Evolutionary conservation across 2,113 vertebrate species (phyloP), one percentile per base, ranked within the genome.

Genomic region (Tetrax tetrax): DNA sequence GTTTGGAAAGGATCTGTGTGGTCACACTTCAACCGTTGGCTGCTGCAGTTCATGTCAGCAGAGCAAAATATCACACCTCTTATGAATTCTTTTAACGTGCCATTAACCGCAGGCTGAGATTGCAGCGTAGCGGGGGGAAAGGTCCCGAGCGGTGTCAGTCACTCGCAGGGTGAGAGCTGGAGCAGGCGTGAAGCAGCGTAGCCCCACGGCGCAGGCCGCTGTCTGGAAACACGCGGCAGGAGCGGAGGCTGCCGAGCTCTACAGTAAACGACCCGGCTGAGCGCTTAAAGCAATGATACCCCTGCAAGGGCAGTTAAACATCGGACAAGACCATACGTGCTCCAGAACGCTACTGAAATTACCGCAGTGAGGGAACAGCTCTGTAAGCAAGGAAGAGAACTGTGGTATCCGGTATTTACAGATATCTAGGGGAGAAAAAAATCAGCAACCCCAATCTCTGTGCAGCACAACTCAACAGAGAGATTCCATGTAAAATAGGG

Each of bases 11-110:
- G 81, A 1, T 27, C 87, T 89, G 66, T 19, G 72, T 8, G 78
- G 69, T 95, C 91, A 95, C 96, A 96, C 96, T 89, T 96, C 68
- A 96, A 6, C 79, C 90, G 18, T 35, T 95, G 96, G 95, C 93
- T 84, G 86, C 76, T 28, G 45, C 86, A 27, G 89, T 16, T 93
- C 86, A 53, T 96, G 90, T 68, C 91, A 95, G 96, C 94, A 91
- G 90, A 69, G 80, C 27, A 3, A 29, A 35, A 38, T 50, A 14
- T 95, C 92, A 89, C 95, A 93, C 83, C 94, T 92, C 90, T 22
- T 4, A 33, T 0, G 1, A n/a, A 96, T 94, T 92, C 95, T 84
- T 83, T 5, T 33, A 19, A 0, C 29, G 3, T 74, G 82, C 92
- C 82, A 22, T 22, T 50, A 54, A 50, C n/a, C 53, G 2, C 57